These are phyloP conservation scores for Echinops telfairi DNA, from an alignment of 2,113 vertebrate species.

Conservation along the genomic window DNA sequence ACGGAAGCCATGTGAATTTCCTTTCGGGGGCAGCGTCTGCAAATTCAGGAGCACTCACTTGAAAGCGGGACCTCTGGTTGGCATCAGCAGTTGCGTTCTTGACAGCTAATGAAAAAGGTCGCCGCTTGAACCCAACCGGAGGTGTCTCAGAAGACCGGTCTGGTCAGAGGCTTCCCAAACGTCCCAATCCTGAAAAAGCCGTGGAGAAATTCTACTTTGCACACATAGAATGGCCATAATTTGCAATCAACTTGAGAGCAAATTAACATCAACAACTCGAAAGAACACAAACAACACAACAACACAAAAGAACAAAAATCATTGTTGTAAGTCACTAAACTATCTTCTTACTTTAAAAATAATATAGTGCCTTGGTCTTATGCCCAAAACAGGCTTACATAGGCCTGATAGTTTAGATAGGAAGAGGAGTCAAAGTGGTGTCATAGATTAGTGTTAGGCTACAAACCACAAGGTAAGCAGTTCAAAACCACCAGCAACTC, in stretches of 20 bases:
- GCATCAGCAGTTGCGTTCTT: neutral
- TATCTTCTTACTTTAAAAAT: conserved; percentile 28
- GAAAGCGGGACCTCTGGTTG: neutral
- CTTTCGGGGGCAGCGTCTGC: neutral
- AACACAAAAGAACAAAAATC: neutral
- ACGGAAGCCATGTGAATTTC: neutral
- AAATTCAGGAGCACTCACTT: neutral
- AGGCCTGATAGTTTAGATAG: neutral
- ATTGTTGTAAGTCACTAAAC: neutral
- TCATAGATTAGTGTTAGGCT: no score
- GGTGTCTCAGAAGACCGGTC: neutral
- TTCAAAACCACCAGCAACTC: no score
- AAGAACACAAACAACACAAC: neutral
- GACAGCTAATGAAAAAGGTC: neutral
- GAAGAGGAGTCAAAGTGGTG: no score
- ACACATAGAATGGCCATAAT: neutral
- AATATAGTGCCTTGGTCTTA: neutral
- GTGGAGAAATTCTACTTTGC: neutral
- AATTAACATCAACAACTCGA: neutral
- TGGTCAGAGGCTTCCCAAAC: neutral
- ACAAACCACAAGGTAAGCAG: no score
- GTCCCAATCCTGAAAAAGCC: neutral
- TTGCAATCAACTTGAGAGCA: neutral
- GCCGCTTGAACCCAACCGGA: neutral
- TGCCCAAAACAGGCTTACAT: neutral